phyloP scores from a whole-genome alignment of 1,140 invertebrate species.

The Drosophila fuyamai region DNA sequence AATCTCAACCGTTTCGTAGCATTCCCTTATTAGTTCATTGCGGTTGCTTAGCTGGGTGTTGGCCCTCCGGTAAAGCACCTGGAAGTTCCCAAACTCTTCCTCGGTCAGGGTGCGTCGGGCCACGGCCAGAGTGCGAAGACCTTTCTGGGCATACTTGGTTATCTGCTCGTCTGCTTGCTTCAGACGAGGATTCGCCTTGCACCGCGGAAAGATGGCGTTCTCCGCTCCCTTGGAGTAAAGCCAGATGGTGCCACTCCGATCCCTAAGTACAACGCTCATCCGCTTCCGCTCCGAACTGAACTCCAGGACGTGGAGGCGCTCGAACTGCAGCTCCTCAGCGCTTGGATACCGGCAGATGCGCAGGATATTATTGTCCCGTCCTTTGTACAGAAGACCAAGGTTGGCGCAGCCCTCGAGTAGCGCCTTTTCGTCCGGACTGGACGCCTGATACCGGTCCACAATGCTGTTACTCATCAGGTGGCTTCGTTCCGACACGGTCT shows the following conservation, averaged over 20 bases:
- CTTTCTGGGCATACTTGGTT: constrained; percentile 94
- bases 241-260: constrained; percentile 89
- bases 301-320: constrained; percentile 97
- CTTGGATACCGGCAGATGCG: constrained; percentile 36
- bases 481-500: constrained; percentile 23
- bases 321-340: constrained; percentile 86
- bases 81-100: constrained; percentile 84
- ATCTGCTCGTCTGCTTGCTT: constrained; percentile 93
- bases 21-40: constrained; percentile 38
- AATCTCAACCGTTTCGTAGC: constrained; percentile 62
- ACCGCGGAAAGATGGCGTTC: constrained; percentile 88
- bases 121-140: constrained; percentile 93
- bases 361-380: constrained; percentile 83
- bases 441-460: constrained; percentile 86
- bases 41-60: constrained; percentile 61
- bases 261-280: constrained; percentile 95
- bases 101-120: constrained; percentile 88
- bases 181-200: constrained; percentile 84
- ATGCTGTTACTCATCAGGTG: constrained; percentile 30
- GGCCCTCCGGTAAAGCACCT: constrained; percentile 33
- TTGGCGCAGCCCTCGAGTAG: constrained; percentile 91
- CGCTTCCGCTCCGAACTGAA: constrained; percentile 97
- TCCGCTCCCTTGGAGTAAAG: constrained; percentile 93
- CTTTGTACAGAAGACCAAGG: constrained; percentile 88
- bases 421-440: constrained; percentile 94